Evolutionary conservation across 2,113 vertebrate genomes (phyloP).

Genomic region (Stigmatopora nigra): DNA sequence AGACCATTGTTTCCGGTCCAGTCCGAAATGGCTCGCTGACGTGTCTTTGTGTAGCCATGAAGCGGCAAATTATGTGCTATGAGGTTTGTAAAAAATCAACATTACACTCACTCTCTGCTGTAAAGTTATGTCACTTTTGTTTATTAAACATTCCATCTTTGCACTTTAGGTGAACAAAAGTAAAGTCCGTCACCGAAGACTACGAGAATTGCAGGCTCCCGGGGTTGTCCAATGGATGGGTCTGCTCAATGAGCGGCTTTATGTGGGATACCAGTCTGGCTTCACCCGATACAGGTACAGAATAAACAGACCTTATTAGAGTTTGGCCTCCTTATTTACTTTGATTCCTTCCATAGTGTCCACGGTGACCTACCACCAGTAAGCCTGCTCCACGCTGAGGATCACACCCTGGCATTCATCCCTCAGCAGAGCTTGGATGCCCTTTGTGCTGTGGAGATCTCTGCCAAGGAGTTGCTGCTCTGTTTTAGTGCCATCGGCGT

Average conservation of each 20-base stretch:
- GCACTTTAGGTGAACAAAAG: constrained; percentile 76
- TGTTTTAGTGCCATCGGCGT: constrained; percentile 94
- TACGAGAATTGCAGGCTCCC: constrained; percentile 89
- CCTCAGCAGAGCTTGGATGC: constrained; percentile 83
- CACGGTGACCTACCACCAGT: constrained; percentile 77
- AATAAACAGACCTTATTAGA: background rate
- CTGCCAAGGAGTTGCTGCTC: constrained; percentile 92
- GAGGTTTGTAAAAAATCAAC: constrained; percentile 67
- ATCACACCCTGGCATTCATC: constrained; percentile 92
- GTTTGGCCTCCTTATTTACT: background rate
- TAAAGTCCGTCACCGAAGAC: constrained; percentile 84
- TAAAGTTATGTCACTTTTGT: background rate
- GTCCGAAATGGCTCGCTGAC: constrained; percentile 78
- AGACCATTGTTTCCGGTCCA: constrained; percentile 80
- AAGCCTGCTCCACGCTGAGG: constrained; percentile 85
- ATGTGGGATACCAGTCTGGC: constrained; percentile 89
- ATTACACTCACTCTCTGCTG: background rate
- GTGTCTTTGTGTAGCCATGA: constrained; percentile 93
- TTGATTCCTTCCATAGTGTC: constrained; percentile 53
- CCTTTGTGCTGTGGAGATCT: constrained; percentile 94
- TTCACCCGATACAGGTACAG: constrained; percentile 78
- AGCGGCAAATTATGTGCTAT: constrained; percentile 90
- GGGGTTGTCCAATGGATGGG: constrained; percentile 93
- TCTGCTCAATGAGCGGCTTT: constrained; percentile 86
- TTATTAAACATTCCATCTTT: background rate